Base-by-base conservation (phyloP, 2,888 invertebrate species). In the Caradrina clavipalpis region DNA sequence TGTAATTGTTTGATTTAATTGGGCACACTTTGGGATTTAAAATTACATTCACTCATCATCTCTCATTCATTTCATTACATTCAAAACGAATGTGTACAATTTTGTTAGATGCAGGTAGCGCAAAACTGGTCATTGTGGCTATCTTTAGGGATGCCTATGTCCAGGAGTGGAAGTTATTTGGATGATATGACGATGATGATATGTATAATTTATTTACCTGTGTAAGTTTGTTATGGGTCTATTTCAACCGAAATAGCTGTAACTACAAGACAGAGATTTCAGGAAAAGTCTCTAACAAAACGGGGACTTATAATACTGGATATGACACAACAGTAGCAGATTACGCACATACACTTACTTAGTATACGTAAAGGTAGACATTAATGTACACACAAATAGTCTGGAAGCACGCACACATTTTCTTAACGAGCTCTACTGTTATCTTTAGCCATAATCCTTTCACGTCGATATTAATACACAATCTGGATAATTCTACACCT, bases 401-500 rank as follows among this genome's bases (percentile, higher is more conserved):
- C 56, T 62, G 3, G 55, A 51, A 62, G 22, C 74, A 74, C 64
- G 76, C 69, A 81, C 81, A 64, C 58, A 53, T 50, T 72, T 69
- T 60, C 72, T 69, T 76, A 79, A 78, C 77, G 58, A 76, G 71
- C 63, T 64, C 63, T 26, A 73, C 76, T 82, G 81, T 79, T 79
- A 79, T 75, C 80, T 70, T 81, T 86, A 82, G 69, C 80, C 73
- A 78, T 86, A 88, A 90, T 86, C 80, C 84, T 70, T 73, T 74
- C 81, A 84, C 80, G 80, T 82, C 82, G 85, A 88, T 88, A 90
- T 92, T 91, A 90, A 90, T 90, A 93, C 89, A 89, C 88, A 90
- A 93, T 94, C 91, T 88, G 88, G 91, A 93, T 94, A 93, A 94
- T 90, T 89, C 92, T 85, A 88, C 88, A 90, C 91, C 91, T 93